Base-by-base conservation (phyloP, 53 echinoderm and acorn worm species). In the Zoroaster sp. region DNA sequence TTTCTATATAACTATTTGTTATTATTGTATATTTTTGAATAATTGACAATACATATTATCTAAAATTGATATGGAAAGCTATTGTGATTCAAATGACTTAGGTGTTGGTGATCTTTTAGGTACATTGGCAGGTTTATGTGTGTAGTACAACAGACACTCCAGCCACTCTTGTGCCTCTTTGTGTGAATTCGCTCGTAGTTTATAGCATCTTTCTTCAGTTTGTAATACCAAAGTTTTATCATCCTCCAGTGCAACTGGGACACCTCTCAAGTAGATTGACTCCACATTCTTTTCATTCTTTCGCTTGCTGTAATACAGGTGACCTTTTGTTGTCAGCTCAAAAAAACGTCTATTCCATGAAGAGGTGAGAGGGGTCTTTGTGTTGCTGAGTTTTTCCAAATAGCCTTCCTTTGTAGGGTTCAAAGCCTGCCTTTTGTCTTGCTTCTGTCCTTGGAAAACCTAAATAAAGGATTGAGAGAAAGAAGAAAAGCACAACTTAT, bases 291-390 rank as follows among this genome's bases (percentile, higher is more conserved):
- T 96, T 46, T 99, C 99, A 51, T 99, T 94, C 88, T 96, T 99
- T 63, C 91, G 87, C 94, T 99, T 99, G 70, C 93, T 94, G 87
- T 96, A 99, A 75, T 99, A 94, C 51, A 99, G 90, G 75, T 99
- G 96, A n/a, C 99, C 99, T 47, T 96, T 94, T 17, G 93, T 89
- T 21, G 96, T 94, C 5, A 99, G 91, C 78, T 99, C 99, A 92
- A 99, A 99, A 87, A 93, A 99, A n/a, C 99, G 99, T 45, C 94
- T 78, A 70, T 99, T 95, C 99, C 99, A 99, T 75, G 93, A 93
- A 5, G 95, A 95, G 17, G 97, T 92, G 14, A 96, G 94, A 77
- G 96, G 99, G 18, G 88, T 81, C 54, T 94, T 94, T 53, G 91
- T 88, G 30, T 90, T 94, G 88, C 94, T 94, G 2, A 99, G 77